Evolutionary conservation across 2,113 vertebrate species (phyloP).

Genomic region (Scomber colias): DNA sequence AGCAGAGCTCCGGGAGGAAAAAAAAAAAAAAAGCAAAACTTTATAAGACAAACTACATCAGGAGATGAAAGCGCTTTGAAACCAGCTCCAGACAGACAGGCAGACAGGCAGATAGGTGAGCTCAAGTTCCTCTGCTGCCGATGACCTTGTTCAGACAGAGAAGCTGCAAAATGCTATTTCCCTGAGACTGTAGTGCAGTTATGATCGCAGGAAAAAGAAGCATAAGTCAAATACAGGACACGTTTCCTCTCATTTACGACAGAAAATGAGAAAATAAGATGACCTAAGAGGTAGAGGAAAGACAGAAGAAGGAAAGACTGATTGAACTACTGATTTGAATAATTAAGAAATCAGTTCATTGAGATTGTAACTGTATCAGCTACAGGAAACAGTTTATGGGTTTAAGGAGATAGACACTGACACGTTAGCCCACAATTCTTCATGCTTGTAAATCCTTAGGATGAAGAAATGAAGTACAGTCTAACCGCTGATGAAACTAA

Average conservation of each 20-base stretch:
- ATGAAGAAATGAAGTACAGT: neutral
- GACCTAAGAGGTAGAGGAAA: neutral
- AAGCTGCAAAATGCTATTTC: slow-evolving; percentile 20
- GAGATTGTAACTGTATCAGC: neutral
- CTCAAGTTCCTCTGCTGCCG: slow-evolving; percentile 31
- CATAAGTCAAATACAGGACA: neutral
- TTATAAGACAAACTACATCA: slow-evolving; percentile 59
- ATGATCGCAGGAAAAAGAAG: neutral
- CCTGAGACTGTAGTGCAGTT: slow-evolving; percentile 10
- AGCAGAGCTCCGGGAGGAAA: slow-evolving; percentile 55
- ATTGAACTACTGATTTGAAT: neutral
- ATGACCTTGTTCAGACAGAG: slow-evolving; percentile 29
- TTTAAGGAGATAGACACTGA: slow-evolving; percentile 5
- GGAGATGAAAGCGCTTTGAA: slow-evolving; percentile 71
- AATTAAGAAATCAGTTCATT: too few relatives aligned
- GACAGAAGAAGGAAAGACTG: neutral
- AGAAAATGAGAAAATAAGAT: neutral
- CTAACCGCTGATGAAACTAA: neutral
- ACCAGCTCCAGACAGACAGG: slow-evolving; percentile 61
- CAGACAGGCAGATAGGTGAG: slow-evolving; percentile 70
- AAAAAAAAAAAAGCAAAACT: slow-evolving; percentile 51
- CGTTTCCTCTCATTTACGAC: neutral
- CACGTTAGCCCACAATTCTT: neutral
- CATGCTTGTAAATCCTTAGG: neutral
- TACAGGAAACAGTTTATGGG: neutral